Evolutionary conservation across 2,888 invertebrate genomes (phyloP).

Genomic region (Pollenia amentaria): DNA sequence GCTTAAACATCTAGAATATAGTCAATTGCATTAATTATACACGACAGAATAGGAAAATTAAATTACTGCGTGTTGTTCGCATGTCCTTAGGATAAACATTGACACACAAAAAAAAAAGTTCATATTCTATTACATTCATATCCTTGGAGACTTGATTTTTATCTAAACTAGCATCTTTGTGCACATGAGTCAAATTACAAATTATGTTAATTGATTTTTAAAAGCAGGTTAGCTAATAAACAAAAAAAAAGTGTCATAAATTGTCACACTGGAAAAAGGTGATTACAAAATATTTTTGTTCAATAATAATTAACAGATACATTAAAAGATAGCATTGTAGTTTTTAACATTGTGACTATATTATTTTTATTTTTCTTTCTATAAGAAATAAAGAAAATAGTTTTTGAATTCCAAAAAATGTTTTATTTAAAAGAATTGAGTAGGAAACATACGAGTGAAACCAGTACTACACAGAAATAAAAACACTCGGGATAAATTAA

Average conservation of each 20-base stretch:
- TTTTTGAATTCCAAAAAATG: too few relatives aligned
- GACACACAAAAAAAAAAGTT: not conserved
- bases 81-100: not conserved
- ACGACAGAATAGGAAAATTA: not conserved
- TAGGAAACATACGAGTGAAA: not conserved
- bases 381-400: too few relatives aligned
- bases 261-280: not conserved
- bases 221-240: constrained; percentile 33
- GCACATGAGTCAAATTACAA: constrained; percentile 9
- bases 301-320: too few relatives aligned
- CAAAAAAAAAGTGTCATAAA: constrained; percentile 29
- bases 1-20: not conserved
- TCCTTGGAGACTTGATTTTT: constrained; percentile 37
- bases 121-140: not conserved
- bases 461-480: too few relatives aligned
- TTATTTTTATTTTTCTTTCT: too few relatives aligned
- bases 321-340: too few relatives aligned
- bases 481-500: too few relatives aligned
- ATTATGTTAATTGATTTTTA: constrained; percentile 61
- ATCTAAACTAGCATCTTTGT: constrained; percentile 29
- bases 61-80: not conserved
- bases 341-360: too few relatives aligned
- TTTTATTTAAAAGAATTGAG: too few relatives aligned
- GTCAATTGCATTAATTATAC: not conserved
- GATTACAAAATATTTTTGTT: not conserved